These are phyloP conservation scores for Alosa sapidissima DNA, from an alignment of 2,797 vertebrate species.

Conservation along the genomic window DNA sequence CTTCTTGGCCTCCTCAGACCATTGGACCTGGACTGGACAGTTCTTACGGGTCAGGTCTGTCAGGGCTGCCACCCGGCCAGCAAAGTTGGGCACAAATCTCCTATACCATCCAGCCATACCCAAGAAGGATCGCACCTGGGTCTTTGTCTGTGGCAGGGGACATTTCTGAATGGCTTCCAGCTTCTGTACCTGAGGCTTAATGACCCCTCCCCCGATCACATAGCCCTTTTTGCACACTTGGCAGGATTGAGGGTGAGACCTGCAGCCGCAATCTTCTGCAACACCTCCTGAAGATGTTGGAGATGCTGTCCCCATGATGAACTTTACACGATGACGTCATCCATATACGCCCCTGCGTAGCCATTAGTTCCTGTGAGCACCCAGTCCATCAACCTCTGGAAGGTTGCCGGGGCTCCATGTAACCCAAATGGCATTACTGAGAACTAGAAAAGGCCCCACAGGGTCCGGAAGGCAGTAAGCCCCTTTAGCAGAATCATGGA, in stretches of 20 bases:
- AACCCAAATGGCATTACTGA: constrained; percentile 26
- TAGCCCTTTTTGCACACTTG: constrained; percentile 16
- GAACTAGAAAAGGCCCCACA: too few species aligned
- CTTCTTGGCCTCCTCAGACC: too few species aligned
- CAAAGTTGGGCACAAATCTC: constrained; percentile 36
- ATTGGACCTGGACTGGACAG: too few species aligned
- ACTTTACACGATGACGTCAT: not conserved
- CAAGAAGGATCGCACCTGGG: constrained; percentile 25
- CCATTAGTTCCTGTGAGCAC: not conserved
- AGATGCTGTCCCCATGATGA: not conserved
- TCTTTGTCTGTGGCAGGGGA: constrained; percentile 26
- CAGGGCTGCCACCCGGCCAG: not conserved
- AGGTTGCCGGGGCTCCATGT: not conserved
- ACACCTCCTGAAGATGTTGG: not conserved
- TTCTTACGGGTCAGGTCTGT: constrained; percentile 24
- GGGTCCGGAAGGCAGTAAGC: constrained; percentile 23
- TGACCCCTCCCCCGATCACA: constrained; percentile 18
- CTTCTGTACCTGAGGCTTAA: not conserved
- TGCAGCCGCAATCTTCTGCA: not conserved
- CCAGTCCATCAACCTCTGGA: not conserved
- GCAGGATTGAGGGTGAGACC: not conserved
- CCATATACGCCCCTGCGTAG: not conserved
- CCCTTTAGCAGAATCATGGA: not conserved
- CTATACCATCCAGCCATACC: constrained; percentile 36
- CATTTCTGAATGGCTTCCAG: constrained; percentile 29